Evolutionary conservation across 1,140 invertebrate genomes (phyloP).

Genomic region (Drosophila leontia): DNA sequence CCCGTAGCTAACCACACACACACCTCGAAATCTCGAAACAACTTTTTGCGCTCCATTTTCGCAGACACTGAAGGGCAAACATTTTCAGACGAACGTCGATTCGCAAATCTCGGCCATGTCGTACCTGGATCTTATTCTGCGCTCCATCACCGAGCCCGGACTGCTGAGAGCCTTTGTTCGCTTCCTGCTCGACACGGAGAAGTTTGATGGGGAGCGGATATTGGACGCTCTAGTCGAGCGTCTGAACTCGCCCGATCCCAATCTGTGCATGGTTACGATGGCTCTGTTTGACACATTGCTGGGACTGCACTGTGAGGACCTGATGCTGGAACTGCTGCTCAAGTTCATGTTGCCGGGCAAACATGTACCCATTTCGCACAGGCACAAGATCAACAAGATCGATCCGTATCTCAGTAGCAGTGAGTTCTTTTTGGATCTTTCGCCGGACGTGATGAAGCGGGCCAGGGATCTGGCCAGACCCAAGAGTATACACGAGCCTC

Average conservation of each 20-base stretch:
- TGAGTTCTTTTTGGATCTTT: conserved; percentile 92
- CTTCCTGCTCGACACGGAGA: conserved; percentile 93
- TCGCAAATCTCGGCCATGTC: conserved; percentile 96
- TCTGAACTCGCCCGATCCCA: conserved; percentile 89
- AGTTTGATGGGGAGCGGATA: conserved; percentile 92
- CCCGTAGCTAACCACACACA: conserved; percentile 72
- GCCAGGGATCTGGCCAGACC: conserved; percentile 73
- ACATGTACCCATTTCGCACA: conserved; percentile 95
- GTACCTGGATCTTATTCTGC: conserved; percentile 95
- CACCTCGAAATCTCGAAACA: conserved; percentile 84
- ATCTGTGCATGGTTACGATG: conserved; percentile 95
- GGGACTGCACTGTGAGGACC: conserved; percentile 97
- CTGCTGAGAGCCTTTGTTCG: conserved; percentile 92
- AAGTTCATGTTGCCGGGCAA: conserved; percentile 94
- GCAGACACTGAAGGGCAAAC: conserved; percentile 85
- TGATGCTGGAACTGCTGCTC: conserved; percentile 97
- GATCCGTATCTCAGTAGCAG: conserved; percentile 93
- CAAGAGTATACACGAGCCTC: conserved; percentile 59
- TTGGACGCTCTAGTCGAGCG: conserved; percentile 92
- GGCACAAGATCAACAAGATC: conserved; percentile 90
- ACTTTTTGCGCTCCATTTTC: conserved; percentile 80
- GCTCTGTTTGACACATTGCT: conserved; percentile 96
- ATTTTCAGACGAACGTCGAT: conserved; percentile 90
- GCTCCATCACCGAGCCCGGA: conserved; percentile 94
- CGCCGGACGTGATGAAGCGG: conserved; percentile 87